Evolutionary conservation across 2,888 invertebrate genomes (phyloP), one percentile per base, ranked within the genome.

Genomic region (Siphonodentalium dalli): DNA sequence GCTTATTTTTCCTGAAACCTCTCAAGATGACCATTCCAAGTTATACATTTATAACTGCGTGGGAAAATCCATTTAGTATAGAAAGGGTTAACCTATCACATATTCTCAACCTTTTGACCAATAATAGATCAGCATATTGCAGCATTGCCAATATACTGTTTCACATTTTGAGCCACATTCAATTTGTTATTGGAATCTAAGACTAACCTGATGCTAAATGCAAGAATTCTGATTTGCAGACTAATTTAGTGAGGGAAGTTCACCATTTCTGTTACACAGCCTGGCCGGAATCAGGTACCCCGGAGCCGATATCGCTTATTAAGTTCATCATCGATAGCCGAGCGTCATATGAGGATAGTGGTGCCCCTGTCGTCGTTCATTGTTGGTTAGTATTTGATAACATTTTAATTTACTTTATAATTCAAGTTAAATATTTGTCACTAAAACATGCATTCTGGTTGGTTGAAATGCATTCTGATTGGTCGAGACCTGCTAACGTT

Each of bases 221-320:
- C 15, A 34, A 2, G 31, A 18, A 11, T 47, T 23, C 6, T 27
- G 40, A 27, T 47, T 80, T 82, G 35, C 77, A 88, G 63, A 90
- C 89, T 39, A 90, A 91, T 79, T 88, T 90, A 58, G 90, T 90
- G 86, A 84, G 94, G 37, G 93, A 95, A 80, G 86, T 95, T 48
- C 91, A 89, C 0, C 95, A 95, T 75, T 88, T 93, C 73, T 95
- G 95, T 94, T 93, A 92, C 84, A 88, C 92, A 74, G 85, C 85
- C 34, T 96, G 95, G 95, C 94, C 95, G 0, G 87, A 88, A n/a
- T 88, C 89, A 60, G 93, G 93, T 0, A 89, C 91, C 0, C 94
- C 94, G 1, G 86, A 87, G 7, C 93, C 93, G 72, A 89, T 90
- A 45, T 90, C 91, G 0, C 85, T 95, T 40, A 90, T 94, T 41